Evolutionary conservation across 2,113 vertebrate genomes (phyloP), one percentile per base, ranked within the genome.

Genomic region (Nettapus auritus): DNA sequence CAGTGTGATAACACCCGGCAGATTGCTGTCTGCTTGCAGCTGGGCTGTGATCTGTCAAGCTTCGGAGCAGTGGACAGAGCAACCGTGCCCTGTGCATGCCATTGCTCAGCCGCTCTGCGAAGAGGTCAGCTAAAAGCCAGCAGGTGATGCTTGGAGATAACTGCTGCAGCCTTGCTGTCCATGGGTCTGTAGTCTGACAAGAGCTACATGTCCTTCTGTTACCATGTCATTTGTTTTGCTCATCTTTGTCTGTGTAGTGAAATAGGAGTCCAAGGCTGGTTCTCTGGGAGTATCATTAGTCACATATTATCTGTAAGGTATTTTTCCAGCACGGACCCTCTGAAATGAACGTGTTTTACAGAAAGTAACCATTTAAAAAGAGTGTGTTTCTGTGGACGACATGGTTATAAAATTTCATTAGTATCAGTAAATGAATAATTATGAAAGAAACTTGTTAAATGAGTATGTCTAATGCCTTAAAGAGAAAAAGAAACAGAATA

Each of bases 1-100:
- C 73, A 19, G 17, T 26, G n/a, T 34, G 48, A 68, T 90, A 79
- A 87, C 8, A 9, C 46, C 5, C 0, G 0, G 42, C 55, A 73
- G 68, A 44, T 82, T 71, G 42, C 62, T 93, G 57, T 73, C 81
- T 82, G 87, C 29, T 17, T 57, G 77, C 66, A 73, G 21, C 29
- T 76, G 53, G 26, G 34, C 13, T 71, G 81, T 76, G 66, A 93
- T 95, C 95, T 92, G 23, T 96, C 91, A 94, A 86, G 48, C 38
- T 76, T 7, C 2, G 1, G 28, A 15, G 25, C 26, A 66, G 29
- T 38, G 42, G 59, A 46, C 64, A 74, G 42, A 44, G 56, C 84
- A 73, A 19, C 53, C 56, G 26, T 52, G 59, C 71, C 44, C 81
- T 79, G 44, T 19, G 60, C 38, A 28, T 28, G 66, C 2, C 38